phyloP scores from a whole-genome alignment of 2,797 vertebrate genomes.

The Tragelaphus eurycerus region DNA sequence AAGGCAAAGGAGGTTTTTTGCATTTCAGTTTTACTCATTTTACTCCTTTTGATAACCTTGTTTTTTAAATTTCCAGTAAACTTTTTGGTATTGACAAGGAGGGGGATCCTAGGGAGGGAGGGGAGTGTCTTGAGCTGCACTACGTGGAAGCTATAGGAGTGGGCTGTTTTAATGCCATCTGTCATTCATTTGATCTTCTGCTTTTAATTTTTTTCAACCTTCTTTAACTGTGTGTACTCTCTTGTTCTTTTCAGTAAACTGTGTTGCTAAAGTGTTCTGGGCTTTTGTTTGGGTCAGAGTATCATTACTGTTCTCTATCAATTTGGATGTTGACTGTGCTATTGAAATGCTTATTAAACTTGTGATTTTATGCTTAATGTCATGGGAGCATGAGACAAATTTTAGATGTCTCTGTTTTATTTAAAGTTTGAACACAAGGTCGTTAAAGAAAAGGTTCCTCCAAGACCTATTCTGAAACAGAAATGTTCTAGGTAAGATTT shows the following conservation, averaged over 20 bases:
- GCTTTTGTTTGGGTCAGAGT: slow-evolving; percentile 19
- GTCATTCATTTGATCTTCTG: not conserved
- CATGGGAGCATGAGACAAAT: slow-evolving; percentile 27
- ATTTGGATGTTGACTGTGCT: not conserved
- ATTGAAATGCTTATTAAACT: slow-evolving; percentile 8
- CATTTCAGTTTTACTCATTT: not conserved
- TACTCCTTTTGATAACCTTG: not conserved
- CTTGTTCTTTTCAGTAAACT: slow-evolving; percentile 34
- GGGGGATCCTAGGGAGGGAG: not conserved
- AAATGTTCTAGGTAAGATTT: slow-evolving; percentile 91
- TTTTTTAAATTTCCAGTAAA: not conserved
- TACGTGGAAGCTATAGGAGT: not conserved
- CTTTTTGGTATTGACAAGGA: not conserved
- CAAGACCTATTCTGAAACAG: slow-evolving; percentile 88
- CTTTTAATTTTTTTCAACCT: not conserved
- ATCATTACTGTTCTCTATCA: not conserved
- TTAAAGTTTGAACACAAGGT: slow-evolving; percentile 91
- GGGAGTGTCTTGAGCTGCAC: not conserved
- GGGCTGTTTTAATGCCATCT: not conserved
- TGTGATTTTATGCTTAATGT: slow-evolving; percentile 53
- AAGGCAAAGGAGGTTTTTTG: not conserved
- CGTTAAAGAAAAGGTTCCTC: slow-evolving; percentile 82
- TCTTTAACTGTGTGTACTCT: slow-evolving; percentile 13
- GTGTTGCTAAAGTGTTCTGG: slow-evolving; percentile 38
- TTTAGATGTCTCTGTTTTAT: slow-evolving; percentile 68